Percentiles rank a stretch among this genome's conserved stretches.
phyloP scores from a whole-genome alignment of 1,140 invertebrate species.

The Rhopalosiphum padi region DNA sequence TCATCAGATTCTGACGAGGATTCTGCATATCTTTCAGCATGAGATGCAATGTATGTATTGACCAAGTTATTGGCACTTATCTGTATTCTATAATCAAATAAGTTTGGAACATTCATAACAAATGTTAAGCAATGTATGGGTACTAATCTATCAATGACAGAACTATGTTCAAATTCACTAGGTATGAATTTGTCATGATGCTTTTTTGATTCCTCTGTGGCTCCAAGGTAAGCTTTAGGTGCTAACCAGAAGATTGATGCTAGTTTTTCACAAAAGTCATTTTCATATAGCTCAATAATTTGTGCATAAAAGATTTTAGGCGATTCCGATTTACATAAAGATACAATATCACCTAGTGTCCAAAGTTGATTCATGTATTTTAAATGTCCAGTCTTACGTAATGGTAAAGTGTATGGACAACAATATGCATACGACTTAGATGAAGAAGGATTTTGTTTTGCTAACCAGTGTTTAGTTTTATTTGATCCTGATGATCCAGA shows the following conservation, averaged over 20 bases:
- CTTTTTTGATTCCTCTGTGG: background rate
- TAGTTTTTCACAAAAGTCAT: conserved; percentile 36
- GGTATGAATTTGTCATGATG: conserved; percentile 15
- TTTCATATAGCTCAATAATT: conserved; percentile 20
- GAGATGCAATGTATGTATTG: conserved; percentile 17
- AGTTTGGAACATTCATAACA: conserved; percentile 40
- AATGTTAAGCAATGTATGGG: conserved; percentile 18
- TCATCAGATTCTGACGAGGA: conserved; percentile 7
- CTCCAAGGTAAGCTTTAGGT: conserved; percentile 1
- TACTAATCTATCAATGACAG: conserved; percentile 26
- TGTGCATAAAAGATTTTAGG: conserved; percentile 29
- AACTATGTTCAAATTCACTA: conserved; percentile 10
- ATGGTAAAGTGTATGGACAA: conserved; percentile 28
- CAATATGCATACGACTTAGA: background rate
- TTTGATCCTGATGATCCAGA: background rate
- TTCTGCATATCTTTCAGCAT: conserved; percentile 50
- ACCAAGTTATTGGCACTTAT: conserved; percentile 31
- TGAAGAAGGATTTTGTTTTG: conserved; percentile 9
- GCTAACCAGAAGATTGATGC: conserved; percentile 51
- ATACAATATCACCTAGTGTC: conserved; percentile 49
- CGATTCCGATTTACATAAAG: background rate
- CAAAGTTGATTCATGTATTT: background rate
- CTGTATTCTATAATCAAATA: conserved; percentile 41
- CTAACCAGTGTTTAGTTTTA: background rate
- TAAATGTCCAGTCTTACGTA: conserved; percentile 8